These are phyloP conservation scores for Actinernus sp. DNA, from an alignment of 92 coral and sea anemone genomes.

Conservation along the genomic window DNA sequence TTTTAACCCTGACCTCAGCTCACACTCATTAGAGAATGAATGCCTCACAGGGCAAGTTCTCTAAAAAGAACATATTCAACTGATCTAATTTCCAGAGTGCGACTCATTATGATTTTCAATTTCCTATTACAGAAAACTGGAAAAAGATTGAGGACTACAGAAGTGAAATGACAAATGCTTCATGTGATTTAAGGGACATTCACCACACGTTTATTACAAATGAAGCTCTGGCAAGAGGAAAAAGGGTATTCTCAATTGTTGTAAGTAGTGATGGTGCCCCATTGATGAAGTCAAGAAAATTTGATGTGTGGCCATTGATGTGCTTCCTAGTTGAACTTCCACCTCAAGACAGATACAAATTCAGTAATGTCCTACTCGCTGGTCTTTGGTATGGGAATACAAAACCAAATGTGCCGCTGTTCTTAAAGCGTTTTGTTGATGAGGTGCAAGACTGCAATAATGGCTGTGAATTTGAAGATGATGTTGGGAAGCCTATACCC, in stretches of 20 bases:
- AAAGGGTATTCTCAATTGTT: conserved; percentile 27
- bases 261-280: conserved; percentile 69
- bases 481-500: conserved; percentile 1
- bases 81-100: not conserved
- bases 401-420: conserved; percentile 32
- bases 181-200: too few species aligned
- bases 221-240: not conserved
- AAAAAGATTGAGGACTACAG: conserved; percentile 26
- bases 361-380: conserved; percentile 9
- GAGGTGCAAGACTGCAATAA: not conserved
- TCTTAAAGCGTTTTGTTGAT: conserved; percentile 10
- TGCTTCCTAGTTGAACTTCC: conserved; percentile 57
- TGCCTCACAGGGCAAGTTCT: too few species aligned
- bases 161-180: not conserved
- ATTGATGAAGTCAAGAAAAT: conserved; percentile 35
- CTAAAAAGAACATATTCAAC: not conserved
- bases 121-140: conserved; percentile 31
- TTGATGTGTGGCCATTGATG: conserved; percentile 54
- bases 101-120: not conserved
- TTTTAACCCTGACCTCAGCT: too few species aligned
- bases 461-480: conserved; percentile 20
- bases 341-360: conserved; percentile 40
- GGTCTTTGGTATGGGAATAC: conserved; percentile 46
- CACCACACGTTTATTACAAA: conserved; percentile 10
- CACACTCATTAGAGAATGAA: too few species aligned